Percentiles rank a stretch among this genome's conserved stretches.
phyloP scores from a whole-genome alignment of 2,113 vertebrate species.

The Myxocyprinus asiaticus region DNA sequence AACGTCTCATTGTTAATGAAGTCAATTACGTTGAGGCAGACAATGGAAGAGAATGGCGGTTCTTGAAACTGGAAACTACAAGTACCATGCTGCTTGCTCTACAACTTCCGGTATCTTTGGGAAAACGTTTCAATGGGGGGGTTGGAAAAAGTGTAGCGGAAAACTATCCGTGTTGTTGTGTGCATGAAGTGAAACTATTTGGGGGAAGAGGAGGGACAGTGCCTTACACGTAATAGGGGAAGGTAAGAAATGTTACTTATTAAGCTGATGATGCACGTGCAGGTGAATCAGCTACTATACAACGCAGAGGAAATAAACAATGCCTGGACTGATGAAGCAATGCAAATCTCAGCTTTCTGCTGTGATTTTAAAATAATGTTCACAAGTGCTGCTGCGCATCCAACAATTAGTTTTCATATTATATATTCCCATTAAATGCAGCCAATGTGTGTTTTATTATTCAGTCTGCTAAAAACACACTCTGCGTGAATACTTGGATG shows the following conservation, averaged over 20 bases:
- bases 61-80: constrained; percentile 66
- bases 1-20: constrained; percentile 46
- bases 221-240: constrained; percentile 41
- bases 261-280: not conserved
- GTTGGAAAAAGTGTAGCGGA: constrained; percentile 61
- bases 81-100: constrained; percentile 64
- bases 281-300: not conserved
- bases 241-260: constrained; percentile 53
- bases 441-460: not conserved
- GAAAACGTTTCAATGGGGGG: constrained; percentile 68
- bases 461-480: not conserved
- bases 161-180: constrained; percentile 59
- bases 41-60: not conserved
- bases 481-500: not conserved
- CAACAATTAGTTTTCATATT: not conserved
- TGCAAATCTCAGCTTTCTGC: constrained; percentile 4
- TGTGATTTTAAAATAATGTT: not conserved
- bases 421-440: not conserved
- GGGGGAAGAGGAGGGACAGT: constrained; percentile 52
- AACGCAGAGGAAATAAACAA: not conserved
- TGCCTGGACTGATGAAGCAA: not conserved
- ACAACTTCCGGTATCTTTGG: constrained; percentile 70
- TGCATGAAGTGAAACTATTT: constrained; percentile 53
- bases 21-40: not conserved
- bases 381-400: not conserved